Conservation (phyloP, 2,888 invertebrate species). For the Metalampra italica region DNA sequence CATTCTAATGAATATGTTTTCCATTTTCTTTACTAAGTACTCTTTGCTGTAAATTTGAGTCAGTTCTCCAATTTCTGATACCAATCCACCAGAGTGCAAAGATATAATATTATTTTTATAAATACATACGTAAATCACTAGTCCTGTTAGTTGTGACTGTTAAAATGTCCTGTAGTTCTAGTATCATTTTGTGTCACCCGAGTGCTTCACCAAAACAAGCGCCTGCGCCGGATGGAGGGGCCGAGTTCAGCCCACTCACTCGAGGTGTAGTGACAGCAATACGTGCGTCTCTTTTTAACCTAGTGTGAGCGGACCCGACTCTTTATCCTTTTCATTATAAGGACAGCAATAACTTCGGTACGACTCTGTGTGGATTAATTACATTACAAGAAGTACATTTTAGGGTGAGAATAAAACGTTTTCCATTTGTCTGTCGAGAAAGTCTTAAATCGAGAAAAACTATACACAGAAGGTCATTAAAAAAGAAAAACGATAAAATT, state of each 20-base stretch:
- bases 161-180: background rate
- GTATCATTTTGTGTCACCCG: slow-evolving; percentile 54
- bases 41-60: too few species aligned
- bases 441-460: too few species aligned
- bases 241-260: slow-evolving; percentile 63
- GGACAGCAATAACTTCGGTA: slow-evolving; percentile 2
- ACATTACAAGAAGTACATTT: background rate
- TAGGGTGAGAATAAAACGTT: too few species aligned
- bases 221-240: slow-evolving; percentile 60
- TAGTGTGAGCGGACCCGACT: slow-evolving; percentile 22
- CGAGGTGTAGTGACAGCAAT: slow-evolving; percentile 40
- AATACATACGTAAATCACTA: too few species aligned
- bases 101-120: too few species aligned
- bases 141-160: background rate
- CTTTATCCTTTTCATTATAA: slow-evolving; percentile 27
- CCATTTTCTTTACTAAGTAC: too few species aligned
- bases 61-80: too few species aligned
- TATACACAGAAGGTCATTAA: too few species aligned
- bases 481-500: too few species aligned
- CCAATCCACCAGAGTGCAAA: too few species aligned
- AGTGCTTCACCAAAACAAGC: slow-evolving; percentile 59
- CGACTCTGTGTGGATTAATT: background rate
- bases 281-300: slow-evolving; percentile 54
- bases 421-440: too few species aligned
- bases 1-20: too few species aligned